phyloP scores from a whole-genome alignment of 53 echinoderm and acorn worm species.

The Holothuria leucospilota region DNA sequence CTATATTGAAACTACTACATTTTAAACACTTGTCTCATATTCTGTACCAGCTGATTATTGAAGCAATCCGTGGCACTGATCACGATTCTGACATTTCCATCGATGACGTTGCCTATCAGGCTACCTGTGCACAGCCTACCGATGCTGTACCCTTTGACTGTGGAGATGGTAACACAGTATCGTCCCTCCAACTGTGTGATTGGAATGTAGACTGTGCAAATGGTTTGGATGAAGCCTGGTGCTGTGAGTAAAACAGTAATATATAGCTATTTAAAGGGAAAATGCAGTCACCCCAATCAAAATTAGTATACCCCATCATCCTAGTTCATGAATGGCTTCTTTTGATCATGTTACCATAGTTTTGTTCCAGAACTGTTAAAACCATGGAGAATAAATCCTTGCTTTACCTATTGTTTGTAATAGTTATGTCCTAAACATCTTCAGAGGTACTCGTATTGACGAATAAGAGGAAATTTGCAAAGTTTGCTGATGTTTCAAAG shows the following conservation, averaged over 20 bases:
- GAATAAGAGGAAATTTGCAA: too few species aligned
- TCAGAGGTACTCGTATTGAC: too few species aligned
- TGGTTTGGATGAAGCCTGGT: conserved; percentile 75
- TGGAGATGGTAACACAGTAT: conserved; percentile 54
- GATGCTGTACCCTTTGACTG: conserved; percentile 71
- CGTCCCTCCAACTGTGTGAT: conserved; percentile 63
- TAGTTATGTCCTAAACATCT: too few species aligned
- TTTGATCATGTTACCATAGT: too few species aligned
- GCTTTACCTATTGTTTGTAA: too few species aligned
- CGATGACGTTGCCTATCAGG: conserved; percentile 81
- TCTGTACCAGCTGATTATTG: conserved; percentile 65
- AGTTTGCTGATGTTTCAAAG: too few species aligned
- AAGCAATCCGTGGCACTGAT: conserved; percentile 69
- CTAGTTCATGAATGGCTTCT: too few species aligned
- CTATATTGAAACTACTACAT: not conserved
- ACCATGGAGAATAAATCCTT: too few species aligned
- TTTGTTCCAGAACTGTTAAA: too few species aligned
- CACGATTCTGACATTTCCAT: conserved; percentile 81
- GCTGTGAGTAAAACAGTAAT: conserved; percentile 62
- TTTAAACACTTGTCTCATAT: not conserved
- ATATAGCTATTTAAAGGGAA: not conserved
- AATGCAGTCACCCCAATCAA: too few species aligned
- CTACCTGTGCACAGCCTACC: conserved; percentile 74
- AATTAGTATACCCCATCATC: too few species aligned
- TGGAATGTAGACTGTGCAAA: conserved; percentile 73